Evolutionary conservation across 2,888 invertebrate genomes (phyloP).

Genomic region (Dolichopus griseipennis): DNA sequence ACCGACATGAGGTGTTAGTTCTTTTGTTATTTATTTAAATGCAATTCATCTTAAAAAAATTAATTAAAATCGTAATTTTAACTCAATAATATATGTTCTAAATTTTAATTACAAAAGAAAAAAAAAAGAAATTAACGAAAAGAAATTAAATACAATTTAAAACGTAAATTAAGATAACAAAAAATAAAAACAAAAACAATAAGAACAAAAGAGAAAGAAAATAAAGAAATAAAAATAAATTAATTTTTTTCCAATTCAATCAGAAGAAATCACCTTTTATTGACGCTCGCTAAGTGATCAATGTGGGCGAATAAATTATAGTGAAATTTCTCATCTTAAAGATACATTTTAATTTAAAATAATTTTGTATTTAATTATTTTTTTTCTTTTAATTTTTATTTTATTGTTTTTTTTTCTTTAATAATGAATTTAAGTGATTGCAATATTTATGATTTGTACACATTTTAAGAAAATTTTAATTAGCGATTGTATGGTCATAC

Average conservation of each 20-base stretch:
- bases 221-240: not conserved
- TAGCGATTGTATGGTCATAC: not conserved
- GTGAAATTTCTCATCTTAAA: not conserved
- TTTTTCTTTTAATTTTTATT: not conserved
- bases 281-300: not conserved
- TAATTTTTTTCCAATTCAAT: not conserved
- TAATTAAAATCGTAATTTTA: too few relatives aligned
- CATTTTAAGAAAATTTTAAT: not conserved
- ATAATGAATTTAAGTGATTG: not conserved
- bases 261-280: not conserved
- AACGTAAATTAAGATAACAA: too few relatives aligned
- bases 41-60: too few relatives aligned
- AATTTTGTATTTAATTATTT: too few relatives aligned
- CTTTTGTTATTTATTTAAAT: too few relatives aligned
- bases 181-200: too few relatives aligned
- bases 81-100: too few relatives aligned
- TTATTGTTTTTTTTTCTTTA: not conserved
- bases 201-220: not conserved
- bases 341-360: not conserved
- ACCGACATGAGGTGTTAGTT: too few relatives aligned
- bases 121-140: too few relatives aligned
- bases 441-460: not conserved
- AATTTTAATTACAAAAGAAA: too few relatives aligned
- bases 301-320: not conserved
- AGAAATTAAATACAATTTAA: too few relatives aligned